Base-by-base conservation (phyloP, 2,113 vertebrate genomes). In the Grammomys dolichurus region DNA sequence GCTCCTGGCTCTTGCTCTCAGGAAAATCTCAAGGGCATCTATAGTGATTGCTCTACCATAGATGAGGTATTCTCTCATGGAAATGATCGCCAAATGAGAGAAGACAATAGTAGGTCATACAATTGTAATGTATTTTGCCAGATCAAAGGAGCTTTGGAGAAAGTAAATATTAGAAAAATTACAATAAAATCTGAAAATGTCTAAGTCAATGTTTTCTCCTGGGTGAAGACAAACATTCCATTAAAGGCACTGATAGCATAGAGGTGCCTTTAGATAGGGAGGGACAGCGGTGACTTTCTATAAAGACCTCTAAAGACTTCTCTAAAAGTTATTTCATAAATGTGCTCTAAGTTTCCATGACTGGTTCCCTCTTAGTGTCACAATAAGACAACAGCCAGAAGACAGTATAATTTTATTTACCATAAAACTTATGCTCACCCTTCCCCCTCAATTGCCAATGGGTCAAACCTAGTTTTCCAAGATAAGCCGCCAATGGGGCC, bases 201-300 rank as follows among this genome's bases (percentile, higher is more conserved):
- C 51, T 90, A 80, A 95, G 90, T 80, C 80, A 95, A 12, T 97
- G 69, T 96, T 97, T 96, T 84, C 78, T 92, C 92, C 81, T 36
- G 84, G 12, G 11, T 5, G 36, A 92, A 40, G 40, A 28, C 94
- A 97, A 89, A 78, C 56, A 91, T 87, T 84, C 31, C 51, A 69
- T 46, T 22, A 93, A 87, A 93, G 69, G 78, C 48, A 58, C 90
- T 54, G 95, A 97, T 94, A 95, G 22, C 4, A 0, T 31, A 87
- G 67, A 96, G 93, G 96, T 97, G 92, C 69, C 95, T 93, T 97
- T 96, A 40, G 70, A 75, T 73, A 67, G 51, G n/a, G 92, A 72
- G 11, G 70, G 85, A 85, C 73, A 76, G n/a, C 7, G 10, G 10
- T 85, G 70, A 75, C 90, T 72, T 96, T 93, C 70, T 90, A 77